These are phyloP conservation scores for Polypterus senegalus DNA, from an alignment of 2,113 vertebrate genomes.

Conservation along the genomic window DNA sequence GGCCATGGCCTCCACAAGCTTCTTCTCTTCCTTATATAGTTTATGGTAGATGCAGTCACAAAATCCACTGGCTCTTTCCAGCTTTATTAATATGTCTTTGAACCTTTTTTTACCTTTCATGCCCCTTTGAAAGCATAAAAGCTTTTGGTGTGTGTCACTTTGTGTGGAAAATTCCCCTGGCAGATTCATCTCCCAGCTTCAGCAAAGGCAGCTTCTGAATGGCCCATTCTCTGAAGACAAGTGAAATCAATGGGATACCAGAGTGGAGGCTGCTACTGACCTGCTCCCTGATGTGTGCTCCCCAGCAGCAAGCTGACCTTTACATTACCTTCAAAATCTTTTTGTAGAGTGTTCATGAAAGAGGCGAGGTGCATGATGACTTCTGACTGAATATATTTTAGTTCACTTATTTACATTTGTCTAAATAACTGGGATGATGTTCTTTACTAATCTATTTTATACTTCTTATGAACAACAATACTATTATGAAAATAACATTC, in stretches of 20 bases:
- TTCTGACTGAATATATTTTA: no score
- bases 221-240: not conserved
- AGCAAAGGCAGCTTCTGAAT: not conserved
- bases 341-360: not conserved
- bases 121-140: not conserved
- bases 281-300: not conserved
- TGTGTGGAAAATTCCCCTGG: not conserved
- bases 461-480: no score
- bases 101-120: not conserved
- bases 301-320: conserved; percentile 8
- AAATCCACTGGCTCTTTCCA: conserved; percentile 1
- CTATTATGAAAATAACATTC: no score
- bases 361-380: no score
- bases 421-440: no score
- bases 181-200: not conserved
- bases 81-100: conserved; percentile 1
- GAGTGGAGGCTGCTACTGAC: not conserved
- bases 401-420: no score
- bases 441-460: no score
- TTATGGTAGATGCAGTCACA: not conserved
- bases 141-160: not conserved
- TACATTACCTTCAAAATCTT: not conserved
- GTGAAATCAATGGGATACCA: not conserved
- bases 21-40: not conserved
- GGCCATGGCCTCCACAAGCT: not conserved